phyloP scores from a whole-genome alignment of 1,140 invertebrate genomes.

The Nephila pilipes region DNA sequence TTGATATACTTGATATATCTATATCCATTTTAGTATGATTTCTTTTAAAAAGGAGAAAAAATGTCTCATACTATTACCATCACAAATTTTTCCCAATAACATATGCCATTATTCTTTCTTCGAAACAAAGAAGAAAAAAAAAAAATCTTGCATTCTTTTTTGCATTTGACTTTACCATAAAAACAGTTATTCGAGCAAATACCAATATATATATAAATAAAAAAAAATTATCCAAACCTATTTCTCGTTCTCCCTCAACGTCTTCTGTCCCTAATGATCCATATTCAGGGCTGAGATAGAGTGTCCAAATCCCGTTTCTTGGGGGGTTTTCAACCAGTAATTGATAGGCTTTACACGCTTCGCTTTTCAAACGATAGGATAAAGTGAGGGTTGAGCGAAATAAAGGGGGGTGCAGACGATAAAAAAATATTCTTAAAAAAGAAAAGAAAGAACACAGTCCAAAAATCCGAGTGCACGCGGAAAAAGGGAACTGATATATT shows the following conservation, averaged over 20 bases:
- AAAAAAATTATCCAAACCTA: conserved; percentile 18
- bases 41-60: background rate
- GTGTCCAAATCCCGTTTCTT: conserved; percentile 53
- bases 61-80: background rate
- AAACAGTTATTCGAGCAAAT: conserved; percentile 32
- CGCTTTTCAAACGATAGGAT: conserved; percentile 65
- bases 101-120: background rate
- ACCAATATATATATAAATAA: background rate
- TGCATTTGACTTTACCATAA: conserved; percentile 8
- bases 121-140: background rate
- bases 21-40: background rate
- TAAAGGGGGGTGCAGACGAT: background rate
- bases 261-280: conserved; percentile 58
- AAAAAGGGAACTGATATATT: conserved; percentile 67
- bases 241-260: background rate
- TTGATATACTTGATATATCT: background rate
- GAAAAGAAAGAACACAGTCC: conserved; percentile 16
- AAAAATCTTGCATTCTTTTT: background rate
- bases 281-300: conserved; percentile 65
- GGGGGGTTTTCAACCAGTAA: conserved; percentile 55
- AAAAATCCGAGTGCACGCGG: conserved; percentile 42
- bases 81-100: conserved; percentile 19
- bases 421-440: conserved; percentile 38
- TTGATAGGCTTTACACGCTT: conserved; percentile 71
- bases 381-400: conserved; percentile 34